Evolutionary conservation across 2,888 invertebrate species (phyloP), one percentile per base, ranked within the genome.

Genomic region (Dicranocentrus wangi): DNA sequence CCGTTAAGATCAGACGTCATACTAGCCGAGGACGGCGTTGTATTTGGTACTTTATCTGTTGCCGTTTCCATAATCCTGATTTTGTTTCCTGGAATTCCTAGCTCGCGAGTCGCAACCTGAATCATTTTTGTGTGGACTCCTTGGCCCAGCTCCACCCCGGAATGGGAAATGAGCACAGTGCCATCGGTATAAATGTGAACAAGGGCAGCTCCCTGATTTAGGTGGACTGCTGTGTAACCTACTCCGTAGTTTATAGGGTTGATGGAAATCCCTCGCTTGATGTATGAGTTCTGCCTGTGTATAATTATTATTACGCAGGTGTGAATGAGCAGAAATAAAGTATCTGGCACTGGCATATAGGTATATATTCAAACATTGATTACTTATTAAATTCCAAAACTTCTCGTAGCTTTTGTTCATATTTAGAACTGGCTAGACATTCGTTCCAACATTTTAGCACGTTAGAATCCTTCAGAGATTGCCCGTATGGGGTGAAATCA

Each of bases 401-500:
- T 42, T 91, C 88, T 43, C 88, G 87, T 86, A 93, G 91, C 87
- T 93, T 91, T 84, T 91, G 89, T 1, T 89, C 87, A 87, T 92
- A 93, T 83, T 93, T 90, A 7, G 94, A 92, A 87, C 92, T 92
- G 63, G 90, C 87, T 0, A 94, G 87, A 87, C 95, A 95, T 88
- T 96, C 94, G 2, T 92, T 89, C 93, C 96, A 96, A 88, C 97
- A 97, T 82, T 91, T 90, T 68, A 90, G 89, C 68, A 95, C 87
- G 0, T 93, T 95, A 87, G 95, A 95, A 86, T 93, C 90, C 0
- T 90, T 90, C 69, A 98, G 88, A 53, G 88, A 87, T 89, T 95
- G 95, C 70, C 93, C 93, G 87, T 93, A 96, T 87, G 93, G 94
- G 0, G 96, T 96, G 0, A 88, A 85, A 83, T 93, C 92, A 8